Evolutionary conservation across 2,113 vertebrate species (phyloP), one percentile per base, ranked within the genome.

Genomic region (Lophotis ruficrista): DNA sequence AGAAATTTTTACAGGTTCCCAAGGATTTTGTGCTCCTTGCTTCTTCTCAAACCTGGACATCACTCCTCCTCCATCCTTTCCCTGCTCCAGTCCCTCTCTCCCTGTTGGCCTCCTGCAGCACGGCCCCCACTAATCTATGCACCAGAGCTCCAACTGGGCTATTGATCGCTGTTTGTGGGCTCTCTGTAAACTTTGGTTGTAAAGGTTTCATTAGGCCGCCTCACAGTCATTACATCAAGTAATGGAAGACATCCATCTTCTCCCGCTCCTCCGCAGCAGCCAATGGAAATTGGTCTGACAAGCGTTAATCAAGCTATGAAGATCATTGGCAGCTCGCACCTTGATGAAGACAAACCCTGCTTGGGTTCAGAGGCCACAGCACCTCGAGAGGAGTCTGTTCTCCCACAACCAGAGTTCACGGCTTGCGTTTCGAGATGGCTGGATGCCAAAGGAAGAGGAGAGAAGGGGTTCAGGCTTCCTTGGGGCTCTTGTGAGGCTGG

Each of bases 171-270:
- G 83, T 93, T 94, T 83, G 64, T 7, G 71, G 97, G 94, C 93
- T 97, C 65, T 81, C 57, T 15, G 90, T 91, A 96, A 97, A 90
- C 95, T 97, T 54, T 3, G 93, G 91, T 83, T 94, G 93, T 68
- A 78, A 95, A 96, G 97, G 96, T 97, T 97, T 96, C 97, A 90
- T 94, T 91, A 97, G 94, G 87, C 77, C 93, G 96, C 94, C 96
- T 95, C 94, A 70, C 20, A 90, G 92, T 92, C 97, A 92, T 96
- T 87, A 93, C 97, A 97, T 87, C 97, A 94, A 95, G 95, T 92
- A 95, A 97, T 97, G 97, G 97, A 93, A 91, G 96, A 93, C 96
- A 97, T 97, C 96, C 96, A 94, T 96, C 97, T 95, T 89, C 90
- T 77, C 73, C 83, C 30, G 75, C 95, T 89, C 76, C 94, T 83